phyloP scores from a whole-genome alignment of 2,888 invertebrate genomes.

The Lasioglossum calceatum region DNA sequence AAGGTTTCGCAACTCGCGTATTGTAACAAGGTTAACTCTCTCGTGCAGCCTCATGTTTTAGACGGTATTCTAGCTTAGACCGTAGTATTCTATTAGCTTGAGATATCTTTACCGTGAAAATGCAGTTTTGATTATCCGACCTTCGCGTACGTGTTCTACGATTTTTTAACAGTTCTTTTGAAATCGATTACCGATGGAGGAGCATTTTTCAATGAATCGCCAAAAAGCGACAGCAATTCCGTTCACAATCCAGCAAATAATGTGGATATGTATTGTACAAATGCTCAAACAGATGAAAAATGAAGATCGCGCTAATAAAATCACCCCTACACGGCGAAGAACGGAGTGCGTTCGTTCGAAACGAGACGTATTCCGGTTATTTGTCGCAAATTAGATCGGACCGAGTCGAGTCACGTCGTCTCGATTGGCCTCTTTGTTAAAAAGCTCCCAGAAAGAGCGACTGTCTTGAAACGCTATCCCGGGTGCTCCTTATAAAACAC shows the following conservation, averaged over 20 bases:
- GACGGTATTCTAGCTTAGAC: too few species aligned
- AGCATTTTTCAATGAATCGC: not conserved
- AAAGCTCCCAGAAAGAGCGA: conserved; percentile 35
- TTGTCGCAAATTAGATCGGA: conserved; percentile 20
- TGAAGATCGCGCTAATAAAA: not conserved
- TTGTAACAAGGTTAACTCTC: conserved; percentile 47
- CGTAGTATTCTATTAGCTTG: not conserved
- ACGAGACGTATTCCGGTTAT: not conserved
- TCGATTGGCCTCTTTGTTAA: conserved; percentile 43
- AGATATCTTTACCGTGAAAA: not conserved
- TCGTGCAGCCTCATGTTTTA: not conserved
- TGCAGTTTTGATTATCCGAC: not conserved
- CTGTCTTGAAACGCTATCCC: conserved; percentile 62
- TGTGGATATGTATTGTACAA: not conserved
- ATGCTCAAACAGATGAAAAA: not conserved
- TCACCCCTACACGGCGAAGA: not conserved
- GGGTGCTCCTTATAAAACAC: conserved; percentile 75
- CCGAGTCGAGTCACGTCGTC: conserved; percentile 37
- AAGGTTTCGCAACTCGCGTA: conserved; percentile 60
- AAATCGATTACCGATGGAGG: not conserved
- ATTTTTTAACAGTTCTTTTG: not conserved
- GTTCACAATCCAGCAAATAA: not conserved
- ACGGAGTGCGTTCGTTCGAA: not conserved
- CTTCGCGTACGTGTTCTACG: not conserved
- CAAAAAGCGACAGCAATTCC: not conserved